These are phyloP conservation scores for Whitmania pigra DNA, from an alignment of 1,140 invertebrate genomes.

Conservation along the genomic window DNA sequence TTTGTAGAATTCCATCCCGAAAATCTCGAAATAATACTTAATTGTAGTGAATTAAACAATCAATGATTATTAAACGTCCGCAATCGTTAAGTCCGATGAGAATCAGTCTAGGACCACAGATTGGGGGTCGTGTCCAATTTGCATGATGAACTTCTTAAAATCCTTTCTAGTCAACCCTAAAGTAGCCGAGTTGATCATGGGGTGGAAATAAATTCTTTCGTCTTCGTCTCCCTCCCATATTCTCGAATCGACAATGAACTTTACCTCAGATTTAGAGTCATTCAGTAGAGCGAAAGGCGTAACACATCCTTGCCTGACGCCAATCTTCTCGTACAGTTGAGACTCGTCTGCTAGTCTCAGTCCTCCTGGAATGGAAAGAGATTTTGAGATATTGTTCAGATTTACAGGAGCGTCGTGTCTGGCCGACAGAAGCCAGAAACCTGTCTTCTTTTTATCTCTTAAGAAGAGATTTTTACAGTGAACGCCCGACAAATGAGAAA, in stretches of 20 bases:
- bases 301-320: constrained; percentile 39
- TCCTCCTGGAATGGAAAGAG: constrained; percentile 34
- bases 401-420: constrained; percentile 38
- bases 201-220: constrained; percentile 37
- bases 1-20: too few species aligned
- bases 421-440: constrained; percentile 38
- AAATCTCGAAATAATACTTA: too few species aligned
- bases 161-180: constrained; percentile 31
- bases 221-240: constrained; percentile 29
- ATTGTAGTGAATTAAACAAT: too few species aligned
- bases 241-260: constrained; percentile 34
- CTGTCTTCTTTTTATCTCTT: constrained; percentile 40
- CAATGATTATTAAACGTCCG: too few species aligned
- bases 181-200: constrained; percentile 38
- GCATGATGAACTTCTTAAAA: constrained; percentile 34
- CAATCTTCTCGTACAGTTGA: constrained; percentile 35
- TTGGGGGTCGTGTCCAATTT: constrained; percentile 32
- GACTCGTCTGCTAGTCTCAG: constrained; percentile 39
- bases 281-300: constrained; percentile 40
- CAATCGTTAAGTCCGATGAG: too few species aligned
- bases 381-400: constrained; percentile 37
- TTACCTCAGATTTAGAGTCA: constrained; percentile 36
- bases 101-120: constrained; percentile 26
- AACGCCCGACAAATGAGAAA: constrained; percentile 34
- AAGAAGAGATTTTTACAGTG: constrained; percentile 42